Conservation (phyloP, 2,888 invertebrate genomes). For the Chrysodeixis includens region DNA sequence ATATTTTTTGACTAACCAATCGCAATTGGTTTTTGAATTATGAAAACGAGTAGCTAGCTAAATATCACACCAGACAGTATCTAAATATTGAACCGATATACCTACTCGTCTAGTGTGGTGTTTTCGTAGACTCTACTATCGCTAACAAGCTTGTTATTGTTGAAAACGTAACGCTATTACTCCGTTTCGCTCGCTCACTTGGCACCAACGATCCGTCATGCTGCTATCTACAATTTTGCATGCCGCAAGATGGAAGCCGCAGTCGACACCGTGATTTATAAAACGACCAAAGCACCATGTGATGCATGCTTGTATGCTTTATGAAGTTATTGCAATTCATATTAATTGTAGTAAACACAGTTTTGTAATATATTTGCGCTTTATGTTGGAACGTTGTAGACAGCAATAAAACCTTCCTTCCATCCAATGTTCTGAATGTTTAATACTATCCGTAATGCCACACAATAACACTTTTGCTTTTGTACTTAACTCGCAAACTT, state of each 20-base stretch:
- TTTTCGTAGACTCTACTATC: constrained; percentile 57
- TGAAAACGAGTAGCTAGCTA: background rate
- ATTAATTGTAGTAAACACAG: too few species aligned
- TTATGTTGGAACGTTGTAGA: background rate
- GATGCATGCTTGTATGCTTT: constrained; percentile 19
- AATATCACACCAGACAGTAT: constrained; percentile 6
- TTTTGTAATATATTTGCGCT: too few species aligned
- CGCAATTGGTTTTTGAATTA: background rate
- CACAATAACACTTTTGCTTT: constrained; percentile 23
- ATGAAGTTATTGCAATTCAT: too few species aligned
- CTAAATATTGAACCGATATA: constrained; percentile 24
- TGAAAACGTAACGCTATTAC: constrained; percentile 52
- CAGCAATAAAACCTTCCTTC: background rate
- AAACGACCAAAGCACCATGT: constrained; percentile 49
- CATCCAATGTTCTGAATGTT: background rate
- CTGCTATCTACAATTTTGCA: constrained; percentile 76
- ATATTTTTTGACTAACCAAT: background rate
- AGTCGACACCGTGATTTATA: constrained; percentile 47
- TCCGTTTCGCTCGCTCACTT: constrained; percentile 57
- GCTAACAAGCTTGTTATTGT: constrained; percentile 68
- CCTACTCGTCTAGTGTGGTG: constrained; percentile 48
- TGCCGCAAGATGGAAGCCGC: constrained; percentile 63
- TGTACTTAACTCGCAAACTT: constrained; percentile 21
- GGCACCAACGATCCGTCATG: constrained; percentile 65
- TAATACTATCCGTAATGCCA: constrained; percentile 10